Evolutionary conservation across 1,140 invertebrate genomes (phyloP).

Genomic region (Oppia nitens): DNA sequence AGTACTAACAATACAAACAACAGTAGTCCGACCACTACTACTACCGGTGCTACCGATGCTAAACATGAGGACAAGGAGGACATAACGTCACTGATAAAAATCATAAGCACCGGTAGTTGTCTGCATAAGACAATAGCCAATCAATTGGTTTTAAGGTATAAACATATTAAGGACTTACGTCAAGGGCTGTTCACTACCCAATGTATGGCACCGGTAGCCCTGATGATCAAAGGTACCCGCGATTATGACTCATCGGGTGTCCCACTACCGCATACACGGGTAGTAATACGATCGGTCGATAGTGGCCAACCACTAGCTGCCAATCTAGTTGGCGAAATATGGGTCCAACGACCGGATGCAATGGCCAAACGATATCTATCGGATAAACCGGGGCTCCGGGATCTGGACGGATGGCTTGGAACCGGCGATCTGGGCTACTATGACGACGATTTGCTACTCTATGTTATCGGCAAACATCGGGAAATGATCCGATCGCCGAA

Average conservation of each 20-base stretch:
- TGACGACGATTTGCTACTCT: slow-evolving; percentile 8
- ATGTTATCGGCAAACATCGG: slow-evolving; percentile 1
- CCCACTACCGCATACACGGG: background rate
- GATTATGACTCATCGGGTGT: slow-evolving; percentile 9
- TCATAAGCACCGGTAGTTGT: background rate
- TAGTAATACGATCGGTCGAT: background rate
- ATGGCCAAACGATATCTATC: background rate
- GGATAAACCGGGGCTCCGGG: background rate
- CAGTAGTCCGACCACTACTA: too few species aligned
- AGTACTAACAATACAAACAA: too few species aligned
- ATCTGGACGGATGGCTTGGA: background rate
- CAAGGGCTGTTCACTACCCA: slow-evolving; percentile 1
- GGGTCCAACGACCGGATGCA: background rate
- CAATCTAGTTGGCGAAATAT: background rate
- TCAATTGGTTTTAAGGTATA: background rate
- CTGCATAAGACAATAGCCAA: background rate
- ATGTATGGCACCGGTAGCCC: background rate
- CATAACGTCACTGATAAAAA: background rate
- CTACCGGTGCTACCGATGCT: too few species aligned
- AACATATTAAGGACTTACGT: background rate
- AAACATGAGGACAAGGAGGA: too few species aligned
- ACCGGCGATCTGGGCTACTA: slow-evolving; percentile 12
- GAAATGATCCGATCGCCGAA: background rate
- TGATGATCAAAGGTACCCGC: slow-evolving; percentile 3
- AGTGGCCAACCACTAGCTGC: background rate